phyloP scores from a whole-genome alignment of 64 coral and sea anemone species.

The Porites lutea region DNA sequence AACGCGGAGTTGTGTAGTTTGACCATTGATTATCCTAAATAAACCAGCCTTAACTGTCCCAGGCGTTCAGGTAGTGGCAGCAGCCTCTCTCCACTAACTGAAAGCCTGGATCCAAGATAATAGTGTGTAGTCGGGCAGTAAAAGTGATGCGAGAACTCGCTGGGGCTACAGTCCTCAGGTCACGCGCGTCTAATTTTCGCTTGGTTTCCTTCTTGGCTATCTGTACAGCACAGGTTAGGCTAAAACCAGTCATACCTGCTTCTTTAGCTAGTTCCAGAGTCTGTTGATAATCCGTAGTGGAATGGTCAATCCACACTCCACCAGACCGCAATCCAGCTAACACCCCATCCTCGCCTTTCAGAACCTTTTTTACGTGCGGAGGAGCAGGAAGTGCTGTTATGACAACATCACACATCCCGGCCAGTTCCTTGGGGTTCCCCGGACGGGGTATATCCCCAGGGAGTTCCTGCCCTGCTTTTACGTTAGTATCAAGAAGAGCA shows the following conservation, averaged over 20 bases:
- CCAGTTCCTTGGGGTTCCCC: slow-evolving; percentile 15
- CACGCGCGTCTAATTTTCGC: too few species aligned
- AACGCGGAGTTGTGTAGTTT: too few species aligned
- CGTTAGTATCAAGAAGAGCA: slow-evolving; percentile 1
- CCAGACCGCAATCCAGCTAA: slow-evolving; percentile 28
- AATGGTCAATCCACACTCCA: slow-evolving; percentile 74
- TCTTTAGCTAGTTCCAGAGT: slow-evolving; percentile 50
- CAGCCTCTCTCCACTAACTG: too few species aligned
- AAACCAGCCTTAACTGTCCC: too few species aligned
- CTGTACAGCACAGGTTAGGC: too few species aligned
- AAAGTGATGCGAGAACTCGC: too few species aligned
- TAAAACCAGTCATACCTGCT: slow-evolving; percentile 11
- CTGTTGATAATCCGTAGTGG: slow-evolving; percentile 71
- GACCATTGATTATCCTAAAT: too few species aligned
- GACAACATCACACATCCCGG: slow-evolving; percentile 64
- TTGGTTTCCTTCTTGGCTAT: too few species aligned
- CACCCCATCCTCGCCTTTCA: slow-evolving; percentile 57
- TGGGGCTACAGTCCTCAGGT: too few species aligned
- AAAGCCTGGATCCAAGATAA: too few species aligned
- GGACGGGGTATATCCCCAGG: slow-evolving; percentile 35
- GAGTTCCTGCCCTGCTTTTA: slow-evolving; percentile 17
- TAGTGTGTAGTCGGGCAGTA: too few species aligned
- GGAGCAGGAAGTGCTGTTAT: slow-evolving; percentile 68
- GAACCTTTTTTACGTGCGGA: slow-evolving; percentile 55
- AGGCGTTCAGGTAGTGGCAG: too few species aligned